Percentiles rank a stretch among this genome's conserved stretches.
These are phyloP conservation scores for Chaunax sp. DNA, from an alignment of 2,797 vertebrate species.

Conservation along the genomic window DNA sequence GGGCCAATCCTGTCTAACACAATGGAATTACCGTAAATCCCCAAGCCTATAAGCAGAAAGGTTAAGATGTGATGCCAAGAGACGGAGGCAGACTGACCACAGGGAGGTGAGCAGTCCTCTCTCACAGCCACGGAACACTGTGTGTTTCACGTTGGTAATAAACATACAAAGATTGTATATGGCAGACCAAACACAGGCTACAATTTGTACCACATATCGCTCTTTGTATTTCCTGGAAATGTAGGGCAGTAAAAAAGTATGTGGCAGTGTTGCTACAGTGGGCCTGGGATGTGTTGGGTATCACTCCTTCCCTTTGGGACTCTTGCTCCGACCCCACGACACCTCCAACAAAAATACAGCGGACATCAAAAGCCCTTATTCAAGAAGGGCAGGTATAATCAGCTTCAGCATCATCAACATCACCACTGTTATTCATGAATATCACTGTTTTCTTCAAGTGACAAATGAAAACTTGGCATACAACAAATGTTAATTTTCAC, in stretches of 20 bases:
- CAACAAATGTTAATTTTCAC: constrained; percentile 81
- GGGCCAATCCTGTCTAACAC: constrained; percentile 78
- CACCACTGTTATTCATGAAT: constrained; percentile 76
- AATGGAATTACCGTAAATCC: constrained; percentile 82
- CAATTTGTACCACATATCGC: constrained; percentile 30
- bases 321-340: constrained; percentile 69
- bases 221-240: constrained; percentile 32
- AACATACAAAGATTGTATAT: constrained; percentile 30
- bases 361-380: constrained; percentile 85
- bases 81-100: constrained; percentile 48
- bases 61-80: constrained; percentile 66
- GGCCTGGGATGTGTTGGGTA: constrained; percentile 67
- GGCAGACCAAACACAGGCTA: constrained; percentile 43
- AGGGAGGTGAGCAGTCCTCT: constrained; percentile 42
- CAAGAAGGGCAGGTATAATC: constrained; percentile 84
- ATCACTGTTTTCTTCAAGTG: constrained; percentile 79
- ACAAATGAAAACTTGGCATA: constrained; percentile 81
- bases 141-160: constrained; percentile 20
- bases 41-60: constrained; percentile 69
- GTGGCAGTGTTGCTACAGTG: constrained; percentile 74
- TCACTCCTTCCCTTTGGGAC: constrained; percentile 68
- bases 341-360: constrained; percentile 81
- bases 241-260: constrained; percentile 22
- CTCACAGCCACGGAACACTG: constrained; percentile 26
- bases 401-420: constrained; percentile 75